Conservation (phyloP, 2,113 vertebrate genomes). For the Corythaixoides concolor region DNA sequence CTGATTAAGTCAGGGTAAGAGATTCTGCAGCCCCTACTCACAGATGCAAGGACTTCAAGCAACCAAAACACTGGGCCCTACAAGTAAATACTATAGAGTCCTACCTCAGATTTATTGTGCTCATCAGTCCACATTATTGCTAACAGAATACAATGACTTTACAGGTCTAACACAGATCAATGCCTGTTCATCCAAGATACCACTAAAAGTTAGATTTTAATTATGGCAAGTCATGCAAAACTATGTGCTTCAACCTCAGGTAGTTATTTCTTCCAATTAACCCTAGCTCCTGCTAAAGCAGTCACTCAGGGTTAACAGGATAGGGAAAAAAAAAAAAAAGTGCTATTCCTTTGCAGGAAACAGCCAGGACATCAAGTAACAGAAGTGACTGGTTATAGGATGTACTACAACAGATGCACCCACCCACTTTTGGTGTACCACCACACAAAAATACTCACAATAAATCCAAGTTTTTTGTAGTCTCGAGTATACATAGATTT, state of each 20-base stretch:
- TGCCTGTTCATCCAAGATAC: background rate
- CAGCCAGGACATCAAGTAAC: background rate
- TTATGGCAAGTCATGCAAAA: background rate
- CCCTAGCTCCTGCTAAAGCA: background rate
- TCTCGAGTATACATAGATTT: slow-evolving; percentile 99
- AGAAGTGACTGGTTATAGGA: background rate
- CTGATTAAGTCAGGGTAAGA: background rate
- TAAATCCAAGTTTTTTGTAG: slow-evolving; percentile 98
- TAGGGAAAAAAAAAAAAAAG: background rate
- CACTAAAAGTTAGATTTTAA: background rate
- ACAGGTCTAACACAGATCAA: background rate
- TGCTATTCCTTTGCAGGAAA: background rate
- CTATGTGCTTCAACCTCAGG: background rate
- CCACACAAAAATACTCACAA: slow-evolving; percentile 81
- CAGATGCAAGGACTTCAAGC: background rate
- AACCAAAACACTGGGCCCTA: background rate
- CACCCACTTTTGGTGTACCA: background rate
- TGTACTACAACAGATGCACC: background rate
- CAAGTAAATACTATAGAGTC: background rate
- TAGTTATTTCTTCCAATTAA: background rate
- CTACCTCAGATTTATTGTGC: background rate
- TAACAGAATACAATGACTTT: background rate
- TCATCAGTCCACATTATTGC: background rate
- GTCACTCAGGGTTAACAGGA: background rate
- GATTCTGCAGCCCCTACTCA: background rate